Base-by-base conservation (phyloP, 1,140 invertebrate genomes). In the Ips nitidus region DNA sequence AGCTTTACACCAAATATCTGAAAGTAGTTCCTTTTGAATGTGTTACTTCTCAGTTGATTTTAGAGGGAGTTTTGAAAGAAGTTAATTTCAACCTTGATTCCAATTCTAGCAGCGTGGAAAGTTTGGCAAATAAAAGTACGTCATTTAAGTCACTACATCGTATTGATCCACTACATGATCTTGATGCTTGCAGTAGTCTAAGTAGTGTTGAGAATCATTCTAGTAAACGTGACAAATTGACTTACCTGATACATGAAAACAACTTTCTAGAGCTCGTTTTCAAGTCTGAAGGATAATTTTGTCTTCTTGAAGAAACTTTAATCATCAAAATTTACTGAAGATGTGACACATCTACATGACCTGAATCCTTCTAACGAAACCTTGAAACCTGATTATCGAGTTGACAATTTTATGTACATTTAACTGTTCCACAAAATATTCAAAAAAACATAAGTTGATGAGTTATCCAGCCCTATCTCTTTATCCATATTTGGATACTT, bases 281-380 rank as follows among this genome's bases (percentile, higher is more conserved):
- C 5, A 74, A 70, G 43, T 47, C 47, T 68, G 40, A 67, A 72
- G n/a, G 41, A 40, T 36, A 37, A 52, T 8, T 22, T 22, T 22
- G 52, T 47, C n/a, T n/a, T 65, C 40, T 50, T 73, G 41, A 41
- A 22, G 4, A 42, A 22, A 3, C 41, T 52, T 6, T n/a, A 58
- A 2, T 3, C 66, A 40, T 7, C 40, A 4, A 39, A 43, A 37
- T 5, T 36, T 7, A 43, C 4, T 3, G 4, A 45, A n/a, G 72
- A 73, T 41, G 37, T 73, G 42, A n/a, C n/a, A 6, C 72, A 73
- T 52, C 65, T 56, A 8, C 72, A 73, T 43, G 72, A 73, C 43
- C 7, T 64, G 7, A 52, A 69, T 39, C 72, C 72, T 45, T 59
- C 59, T 37, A 43, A 8, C 7, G 8, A 55, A 36, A n/a, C 42